Evolutionary conservation across 2,888 invertebrate species (phyloP).

Genomic region (Acronicta psi): DNA sequence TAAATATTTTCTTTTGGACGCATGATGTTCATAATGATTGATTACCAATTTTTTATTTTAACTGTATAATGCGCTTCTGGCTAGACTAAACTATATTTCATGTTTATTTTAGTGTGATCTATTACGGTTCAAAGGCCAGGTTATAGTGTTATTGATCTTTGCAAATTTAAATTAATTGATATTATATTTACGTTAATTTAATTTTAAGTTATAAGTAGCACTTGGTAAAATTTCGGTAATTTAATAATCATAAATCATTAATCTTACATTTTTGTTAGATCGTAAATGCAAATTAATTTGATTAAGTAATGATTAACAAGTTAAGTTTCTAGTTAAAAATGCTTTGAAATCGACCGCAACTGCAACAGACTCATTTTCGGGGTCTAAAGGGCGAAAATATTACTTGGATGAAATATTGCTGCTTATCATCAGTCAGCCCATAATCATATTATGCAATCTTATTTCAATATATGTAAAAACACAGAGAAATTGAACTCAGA

Average conservation of each 20-base stretch:
- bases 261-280: neutral
- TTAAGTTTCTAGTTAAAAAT: neutral
- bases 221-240: neutral
- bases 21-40: slow-evolving; percentile 59
- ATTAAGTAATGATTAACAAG: neutral
- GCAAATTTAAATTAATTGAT: slow-evolving; percentile 35
- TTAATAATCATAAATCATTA: neutral
- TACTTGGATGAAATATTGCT: too few species aligned
- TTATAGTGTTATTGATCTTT: slow-evolving; percentile 40
- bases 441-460: too few species aligned
- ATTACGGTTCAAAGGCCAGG: slow-evolving; percentile 29
- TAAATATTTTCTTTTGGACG: slow-evolving; percentile 71
- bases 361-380: too few species aligned
- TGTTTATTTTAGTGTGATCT: slow-evolving; percentile 44
- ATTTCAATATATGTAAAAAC: too few species aligned
- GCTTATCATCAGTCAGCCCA: too few species aligned
- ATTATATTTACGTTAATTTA: slow-evolving; percentile 22
- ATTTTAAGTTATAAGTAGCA: slow-evolving; percentile 17
- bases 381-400: too few species aligned
- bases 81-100: slow-evolving; percentile 43
- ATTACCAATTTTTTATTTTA: slow-evolving; percentile 62
- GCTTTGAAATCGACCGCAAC: too few species aligned
- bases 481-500: too few species aligned
- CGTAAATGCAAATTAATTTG: neutral
- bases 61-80: slow-evolving; percentile 52